phyloP scores from a whole-genome alignment of 2,888 invertebrate species.

The Meandrusa payeni region DNA sequence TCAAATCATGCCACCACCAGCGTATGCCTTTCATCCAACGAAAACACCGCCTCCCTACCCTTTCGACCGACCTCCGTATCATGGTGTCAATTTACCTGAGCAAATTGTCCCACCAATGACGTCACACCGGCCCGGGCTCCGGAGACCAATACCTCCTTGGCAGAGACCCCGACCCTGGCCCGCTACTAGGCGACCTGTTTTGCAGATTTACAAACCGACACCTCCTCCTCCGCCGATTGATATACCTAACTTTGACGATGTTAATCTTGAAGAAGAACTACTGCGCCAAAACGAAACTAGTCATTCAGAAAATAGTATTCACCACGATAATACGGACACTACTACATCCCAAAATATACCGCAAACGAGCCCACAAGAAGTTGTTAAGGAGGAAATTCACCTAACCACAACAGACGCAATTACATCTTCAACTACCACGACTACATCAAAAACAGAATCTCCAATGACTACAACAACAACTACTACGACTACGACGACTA shows the following conservation, averaged over 20 bases:
- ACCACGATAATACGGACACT: conserved; percentile 42
- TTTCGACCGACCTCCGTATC: conserved; percentile 85
- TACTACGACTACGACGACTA: conserved; percentile 32
- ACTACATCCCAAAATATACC: conserved; percentile 38
- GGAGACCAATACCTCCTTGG: conserved; percentile 84
- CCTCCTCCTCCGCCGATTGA: conserved; percentile 69
- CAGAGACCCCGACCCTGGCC: conserved; percentile 82
- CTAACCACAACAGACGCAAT: conserved; percentile 41
- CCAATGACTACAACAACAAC: conserved; percentile 36
- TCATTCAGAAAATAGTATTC: conserved; percentile 60
- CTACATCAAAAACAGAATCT: conserved; percentile 43
- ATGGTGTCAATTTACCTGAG: conserved; percentile 87
- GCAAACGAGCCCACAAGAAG: conserved; percentile 44
- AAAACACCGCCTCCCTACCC: conserved; percentile 86
- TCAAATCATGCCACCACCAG: conserved; percentile 69
- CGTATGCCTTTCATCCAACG: conserved; percentile 65
- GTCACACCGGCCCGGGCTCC: conserved; percentile 79
- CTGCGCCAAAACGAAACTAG: conserved; percentile 61
- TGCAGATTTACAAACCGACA: conserved; percentile 83
- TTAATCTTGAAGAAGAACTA: conserved; percentile 45
- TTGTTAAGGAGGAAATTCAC: conserved; percentile 46
- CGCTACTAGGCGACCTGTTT: conserved; percentile 71
- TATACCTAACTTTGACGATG: conserved; percentile 54
- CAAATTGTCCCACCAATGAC: conserved; percentile 84
- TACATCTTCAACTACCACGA: conserved; percentile 36